Conservation (phyloP, 2,888 invertebrate genomes). For the Drosophila niveifrons region DNA sequence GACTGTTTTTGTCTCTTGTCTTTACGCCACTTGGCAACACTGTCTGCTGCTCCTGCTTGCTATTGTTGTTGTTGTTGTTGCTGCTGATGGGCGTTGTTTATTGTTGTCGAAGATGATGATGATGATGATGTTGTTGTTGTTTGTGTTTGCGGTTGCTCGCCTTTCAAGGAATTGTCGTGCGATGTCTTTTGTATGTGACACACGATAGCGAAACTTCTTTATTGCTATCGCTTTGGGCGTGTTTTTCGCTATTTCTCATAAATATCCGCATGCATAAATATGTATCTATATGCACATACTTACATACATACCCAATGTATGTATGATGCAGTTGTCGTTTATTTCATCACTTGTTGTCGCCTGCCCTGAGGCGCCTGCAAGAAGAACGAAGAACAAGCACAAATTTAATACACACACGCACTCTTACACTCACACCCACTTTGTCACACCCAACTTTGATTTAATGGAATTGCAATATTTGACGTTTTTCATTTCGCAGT, state of each 20-base stretch:
- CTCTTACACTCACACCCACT: not conserved
- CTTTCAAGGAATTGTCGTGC: slow-evolving; percentile 3
- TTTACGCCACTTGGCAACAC: slow-evolving; percentile 60
- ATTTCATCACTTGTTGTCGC: slow-evolving; percentile 59
- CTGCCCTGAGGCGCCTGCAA: not conserved
- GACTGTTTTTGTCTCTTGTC: slow-evolving; percentile 45
- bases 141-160: slow-evolving; percentile 1
- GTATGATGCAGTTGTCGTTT: slow-evolving; percentile 20
- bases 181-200: slow-evolving; percentile 30
- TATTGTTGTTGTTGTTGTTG: slow-evolving; percentile 22
- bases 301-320: not conserved
- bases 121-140: not conserved
- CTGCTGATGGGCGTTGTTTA: slow-evolving; percentile 14
- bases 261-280: slow-evolving; percentile 12
- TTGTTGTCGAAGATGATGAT: not conserved
- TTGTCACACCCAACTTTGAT: slow-evolving; percentile 1
- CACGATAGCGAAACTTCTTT: slow-evolving; percentile 45
- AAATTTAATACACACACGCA: slow-evolving; percentile 1
- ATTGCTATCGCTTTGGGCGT: slow-evolving; percentile 55
- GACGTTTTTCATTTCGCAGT: slow-evolving; percentile 19
- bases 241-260: slow-evolving; percentile 51
- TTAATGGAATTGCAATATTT: slow-evolving; percentile 21
- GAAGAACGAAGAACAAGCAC: not conserved
- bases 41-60: slow-evolving; percentile 32
- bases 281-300: not conserved